phyloP scores from a whole-genome alignment of 2,888 invertebrate species.

The Celastrina argiolus region DNA sequence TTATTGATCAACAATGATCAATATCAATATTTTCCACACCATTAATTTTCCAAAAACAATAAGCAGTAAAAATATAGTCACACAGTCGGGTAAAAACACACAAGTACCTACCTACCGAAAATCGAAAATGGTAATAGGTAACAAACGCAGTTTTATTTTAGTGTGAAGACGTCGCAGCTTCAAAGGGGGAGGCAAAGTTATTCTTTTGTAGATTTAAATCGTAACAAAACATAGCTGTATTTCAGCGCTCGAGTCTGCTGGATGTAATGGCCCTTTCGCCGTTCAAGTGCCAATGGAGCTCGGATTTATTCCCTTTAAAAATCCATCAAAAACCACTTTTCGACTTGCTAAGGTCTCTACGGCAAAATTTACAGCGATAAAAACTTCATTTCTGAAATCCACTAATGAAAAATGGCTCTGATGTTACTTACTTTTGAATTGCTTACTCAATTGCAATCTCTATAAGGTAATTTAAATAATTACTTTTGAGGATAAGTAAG shows the following conservation, averaged over 20 bases:
- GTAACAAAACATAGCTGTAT: constrained; percentile 23
- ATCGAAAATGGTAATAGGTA: background rate
- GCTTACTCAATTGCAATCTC: background rate
- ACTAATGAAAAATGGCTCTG: background rate
- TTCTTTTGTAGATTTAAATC: constrained; percentile 27
- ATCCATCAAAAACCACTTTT: constrained; percentile 32
- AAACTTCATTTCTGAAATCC: constrained; percentile 22
- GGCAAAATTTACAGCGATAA: constrained; percentile 26
- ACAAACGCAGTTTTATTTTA: constrained; percentile 2
- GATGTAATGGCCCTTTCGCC: constrained; percentile 20
- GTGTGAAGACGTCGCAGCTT: constrained; percentile 25
- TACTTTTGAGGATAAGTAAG: too few species aligned
- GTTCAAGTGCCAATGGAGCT: constrained; percentile 24
- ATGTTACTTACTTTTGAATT: background rate
- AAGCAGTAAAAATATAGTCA: background rate
- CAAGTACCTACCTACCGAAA: background rate
- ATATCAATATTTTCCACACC: too few species aligned
- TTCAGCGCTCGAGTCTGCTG: constrained; percentile 23
- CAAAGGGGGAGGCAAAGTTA: constrained; percentile 12
- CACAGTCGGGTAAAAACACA: background rate
- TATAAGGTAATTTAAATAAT: background rate
- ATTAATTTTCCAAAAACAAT: background rate
- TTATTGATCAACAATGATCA: too few species aligned
- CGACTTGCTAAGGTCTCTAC: constrained; percentile 24
- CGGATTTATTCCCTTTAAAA: constrained; percentile 32